phyloP scores from a whole-genome alignment of 2,113 vertebrate genomes.

The Hippocampus abdominalis region DNA sequence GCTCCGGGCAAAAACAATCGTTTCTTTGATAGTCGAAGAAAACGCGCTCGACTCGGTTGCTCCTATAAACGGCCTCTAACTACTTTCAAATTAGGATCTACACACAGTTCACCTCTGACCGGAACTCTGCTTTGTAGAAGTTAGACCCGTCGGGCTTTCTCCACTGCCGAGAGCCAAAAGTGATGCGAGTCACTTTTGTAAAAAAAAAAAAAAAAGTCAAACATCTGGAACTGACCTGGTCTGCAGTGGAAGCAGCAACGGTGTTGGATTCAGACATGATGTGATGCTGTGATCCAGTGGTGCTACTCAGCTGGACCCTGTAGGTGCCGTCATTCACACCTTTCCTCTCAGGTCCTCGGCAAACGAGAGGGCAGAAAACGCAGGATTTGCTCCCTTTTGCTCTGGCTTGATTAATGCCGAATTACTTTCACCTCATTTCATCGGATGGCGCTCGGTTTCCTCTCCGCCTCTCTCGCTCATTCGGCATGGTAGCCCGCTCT shows the following conservation, averaged over 20 bases:
- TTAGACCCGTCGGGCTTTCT: not conserved
- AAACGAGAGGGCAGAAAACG: slow-evolving; percentile 49
- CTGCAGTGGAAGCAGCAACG: slow-evolving; percentile 62
- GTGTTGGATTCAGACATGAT: slow-evolving; percentile 75
- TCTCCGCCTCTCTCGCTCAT: slow-evolving; percentile 80
- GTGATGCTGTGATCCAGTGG: slow-evolving; percentile 68
- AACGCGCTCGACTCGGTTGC: slow-evolving; percentile 59
- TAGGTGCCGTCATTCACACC: slow-evolving; percentile 77
- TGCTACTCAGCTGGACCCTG: slow-evolving; percentile 70
- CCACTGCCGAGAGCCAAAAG: not conserved
- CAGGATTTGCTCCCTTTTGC: slow-evolving; percentile 74
- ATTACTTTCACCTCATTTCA: slow-evolving; percentile 85
- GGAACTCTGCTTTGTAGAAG: slow-evolving; percentile 43
- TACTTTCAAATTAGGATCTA: slow-evolving; percentile 64
- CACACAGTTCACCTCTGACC: slow-evolving; percentile 59
- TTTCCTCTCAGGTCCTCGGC: slow-evolving; percentile 72
- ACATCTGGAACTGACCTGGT: slow-evolving; percentile 74
- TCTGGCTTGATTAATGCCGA: slow-evolving; percentile 81
- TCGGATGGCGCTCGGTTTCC: slow-evolving; percentile 80
- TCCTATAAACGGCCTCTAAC: slow-evolving; percentile 61
- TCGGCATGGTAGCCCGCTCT: slow-evolving; percentile 71
- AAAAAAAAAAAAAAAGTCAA: not conserved
- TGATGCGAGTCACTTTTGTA: not conserved
- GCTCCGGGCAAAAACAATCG: slow-evolving; percentile 74
- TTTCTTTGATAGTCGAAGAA: slow-evolving; percentile 76